Conservation (phyloP, 1,140 invertebrate genomes). For the Zaprionus gabonicus region DNA sequence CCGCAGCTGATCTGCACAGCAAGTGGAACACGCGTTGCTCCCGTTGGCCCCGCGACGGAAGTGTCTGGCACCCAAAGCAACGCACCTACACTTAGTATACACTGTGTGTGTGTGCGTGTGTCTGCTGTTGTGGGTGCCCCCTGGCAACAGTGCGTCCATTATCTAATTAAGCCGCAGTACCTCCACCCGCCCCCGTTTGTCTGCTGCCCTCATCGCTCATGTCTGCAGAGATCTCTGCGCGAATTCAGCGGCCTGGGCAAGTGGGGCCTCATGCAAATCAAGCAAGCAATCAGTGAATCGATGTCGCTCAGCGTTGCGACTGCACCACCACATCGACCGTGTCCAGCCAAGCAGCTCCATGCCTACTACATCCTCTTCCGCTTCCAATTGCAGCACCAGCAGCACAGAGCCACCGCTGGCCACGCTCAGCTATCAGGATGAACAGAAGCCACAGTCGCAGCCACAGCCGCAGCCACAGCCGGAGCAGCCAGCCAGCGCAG, state of each 20-base stretch:
- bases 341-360: slow-evolving; percentile 28
- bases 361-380: slow-evolving; percentile 41
- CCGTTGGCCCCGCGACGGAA: slow-evolving; percentile 43
- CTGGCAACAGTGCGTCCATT: slow-evolving; percentile 58
- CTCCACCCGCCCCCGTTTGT: background rate
- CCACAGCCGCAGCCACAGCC: slow-evolving; percentile 2
- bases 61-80: slow-evolving; percentile 63
- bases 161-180: slow-evolving; percentile 63
- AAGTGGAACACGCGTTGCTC: slow-evolving; percentile 6
- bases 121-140: background rate
- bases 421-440: slow-evolving; percentile 69
- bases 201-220: background rate
- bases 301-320: slow-evolving; percentile 51
- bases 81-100: background rate
- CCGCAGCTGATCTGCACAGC: slow-evolving; percentile 8
- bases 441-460: slow-evolving; percentile 45
- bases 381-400: slow-evolving; percentile 40
- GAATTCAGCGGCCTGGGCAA: slow-evolving; percentile 20
- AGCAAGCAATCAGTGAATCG: slow-evolving; percentile 57
- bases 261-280: slow-evolving; percentile 36
- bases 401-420: slow-evolving; percentile 47
- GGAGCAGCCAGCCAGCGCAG: background rate
- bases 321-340: slow-evolving; percentile 15
- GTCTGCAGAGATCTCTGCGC: slow-evolving; percentile 52
- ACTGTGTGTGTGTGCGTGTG: background rate